A percentile compares a stretch with the other conserved stretches of the same genome.
These are phyloP conservation scores for Actinia tenebrosa DNA, from an alignment of 64 coral and sea anemone species.

Conservation along the genomic window DNA sequence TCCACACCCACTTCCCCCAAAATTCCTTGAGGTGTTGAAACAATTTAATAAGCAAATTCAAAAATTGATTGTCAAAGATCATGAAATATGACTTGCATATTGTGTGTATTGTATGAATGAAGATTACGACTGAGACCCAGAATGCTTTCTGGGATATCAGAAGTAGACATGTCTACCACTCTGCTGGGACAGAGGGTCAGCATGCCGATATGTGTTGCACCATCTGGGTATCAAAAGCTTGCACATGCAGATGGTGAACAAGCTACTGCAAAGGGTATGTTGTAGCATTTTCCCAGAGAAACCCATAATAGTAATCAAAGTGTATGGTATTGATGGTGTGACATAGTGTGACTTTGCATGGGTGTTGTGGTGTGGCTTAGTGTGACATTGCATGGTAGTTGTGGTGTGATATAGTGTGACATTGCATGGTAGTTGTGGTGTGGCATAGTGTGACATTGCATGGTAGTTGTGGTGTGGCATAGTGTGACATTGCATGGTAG, in stretches of 20 bases:
- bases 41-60: too few relatives aligned
- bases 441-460: too few relatives aligned
- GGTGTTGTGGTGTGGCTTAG: too few relatives aligned
- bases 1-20: too few relatives aligned
- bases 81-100: not conserved
- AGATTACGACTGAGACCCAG: conserved; percentile 41
- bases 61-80: too few relatives aligned
- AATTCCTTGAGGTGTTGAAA: too few relatives aligned
- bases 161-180: conserved; percentile 57
- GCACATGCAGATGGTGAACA: conserved; percentile 37
- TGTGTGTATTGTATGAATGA: not conserved
- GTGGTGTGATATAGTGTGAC: too few relatives aligned
- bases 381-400: too few relatives aligned
- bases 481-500: too few relatives aligned
- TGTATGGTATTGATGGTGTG: too few relatives aligned
- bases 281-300: not conserved
- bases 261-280: conserved; percentile 36
- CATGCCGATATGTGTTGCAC: conserved; percentile 60
- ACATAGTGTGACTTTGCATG: too few relatives aligned
- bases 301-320: not conserved
- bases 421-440: too few relatives aligned
- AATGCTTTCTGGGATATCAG: conserved; percentile 37
- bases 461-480: not conserved
- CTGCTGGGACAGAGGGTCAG: conserved; percentile 50
- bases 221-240: conserved; percentile 26